A percentile compares a stretch with the other conserved stretches of the same genome.
Evolutionary conservation across 2,113 vertebrate genomes (phyloP).

Genomic region (Anarrhichthys ocellatus): DNA sequence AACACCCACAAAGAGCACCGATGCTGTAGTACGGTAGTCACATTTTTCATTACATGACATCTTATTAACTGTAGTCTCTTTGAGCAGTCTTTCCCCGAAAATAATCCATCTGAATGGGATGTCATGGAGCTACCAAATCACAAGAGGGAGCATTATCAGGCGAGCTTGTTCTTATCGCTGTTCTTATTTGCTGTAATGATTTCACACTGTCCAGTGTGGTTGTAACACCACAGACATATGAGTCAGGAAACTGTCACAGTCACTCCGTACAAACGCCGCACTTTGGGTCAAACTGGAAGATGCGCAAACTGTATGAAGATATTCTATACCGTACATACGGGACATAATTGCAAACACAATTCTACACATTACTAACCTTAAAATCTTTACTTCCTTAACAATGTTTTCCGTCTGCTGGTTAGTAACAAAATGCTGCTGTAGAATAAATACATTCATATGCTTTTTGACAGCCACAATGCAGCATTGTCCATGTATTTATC

Average conservation of each 20-base stretch:
- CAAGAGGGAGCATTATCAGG: conserved; percentile 22
- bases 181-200: conserved; percentile 55
- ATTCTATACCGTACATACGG: background rate
- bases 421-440: conserved; percentile 28
- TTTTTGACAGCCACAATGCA: conserved; percentile 57
- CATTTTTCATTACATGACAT: conserved; percentile 28
- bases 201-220: conserved; percentile 49
- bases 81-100: conserved; percentile 17
- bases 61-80: conserved; percentile 37
- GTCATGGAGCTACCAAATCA: conserved; percentile 19
- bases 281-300: conserved; percentile 18
- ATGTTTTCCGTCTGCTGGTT: conserved; percentile 23
- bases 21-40: background rate
- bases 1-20: conserved; percentile 6
- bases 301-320: conserved; percentile 2
- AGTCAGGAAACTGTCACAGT: conserved; percentile 47
- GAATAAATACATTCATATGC: conserved; percentile 69
- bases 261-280: conserved; percentile 43
- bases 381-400: background rate
- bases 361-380: background rate
- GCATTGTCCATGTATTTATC: conserved; percentile 63
- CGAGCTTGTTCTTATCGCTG: conserved; percentile 50
- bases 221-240: conserved; percentile 45
- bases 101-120: conserved; percentile 42
- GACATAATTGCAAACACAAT: background rate